phyloP scores from a whole-genome alignment of 2,888 invertebrate genomes.

The Serripes groenlandicus region DNA sequence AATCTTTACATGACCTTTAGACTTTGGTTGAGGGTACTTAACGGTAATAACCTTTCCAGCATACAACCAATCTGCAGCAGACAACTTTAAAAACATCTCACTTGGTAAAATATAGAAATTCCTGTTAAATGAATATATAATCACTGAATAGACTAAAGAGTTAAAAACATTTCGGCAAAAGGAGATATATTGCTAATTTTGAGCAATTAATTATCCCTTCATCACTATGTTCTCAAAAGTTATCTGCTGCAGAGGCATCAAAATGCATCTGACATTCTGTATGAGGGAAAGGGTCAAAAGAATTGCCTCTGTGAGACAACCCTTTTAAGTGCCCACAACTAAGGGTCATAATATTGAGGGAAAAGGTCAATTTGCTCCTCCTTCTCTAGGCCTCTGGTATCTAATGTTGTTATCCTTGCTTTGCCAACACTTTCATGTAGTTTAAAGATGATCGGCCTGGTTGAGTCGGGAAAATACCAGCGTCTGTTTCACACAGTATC shows the following conservation, averaged over 20 bases:
- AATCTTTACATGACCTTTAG: too few species aligned
- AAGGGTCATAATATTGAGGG: background rate
- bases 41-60: too few species aligned
- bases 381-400: background rate
- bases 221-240: background rate
- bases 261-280: background rate
- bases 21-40: too few species aligned
- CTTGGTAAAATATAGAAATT: too few species aligned
- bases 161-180: background rate
- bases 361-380: background rate
- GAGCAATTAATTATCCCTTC: background rate
- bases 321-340: background rate
- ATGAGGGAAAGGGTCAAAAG: constrained; percentile 1
- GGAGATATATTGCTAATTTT: background rate
- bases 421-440: constrained; percentile 69
- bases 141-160: too few species aligned
- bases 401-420: constrained; percentile 12
- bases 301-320: background rate
- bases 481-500: constrained; percentile 81
- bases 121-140: too few species aligned
- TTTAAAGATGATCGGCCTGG: constrained; percentile 83
- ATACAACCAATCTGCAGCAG: too few species aligned
- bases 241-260: background rate
- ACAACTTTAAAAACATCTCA: too few species aligned
- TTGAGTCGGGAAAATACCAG: constrained; percentile 79